These are phyloP conservation scores for Dallia pectoralis DNA, from an alignment of 2,797 vertebrate genomes.

Conservation along the genomic window DNA sequence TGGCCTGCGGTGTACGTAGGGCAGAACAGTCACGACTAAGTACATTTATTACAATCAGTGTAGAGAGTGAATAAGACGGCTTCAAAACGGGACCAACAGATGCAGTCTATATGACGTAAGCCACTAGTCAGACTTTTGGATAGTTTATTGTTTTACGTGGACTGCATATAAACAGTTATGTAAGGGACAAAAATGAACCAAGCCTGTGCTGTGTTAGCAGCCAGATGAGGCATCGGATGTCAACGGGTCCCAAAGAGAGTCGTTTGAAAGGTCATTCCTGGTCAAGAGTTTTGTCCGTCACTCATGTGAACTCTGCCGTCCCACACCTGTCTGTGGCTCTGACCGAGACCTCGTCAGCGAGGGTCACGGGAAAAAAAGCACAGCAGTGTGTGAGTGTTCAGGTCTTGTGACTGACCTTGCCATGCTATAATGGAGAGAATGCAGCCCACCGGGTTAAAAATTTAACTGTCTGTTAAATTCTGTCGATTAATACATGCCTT, in stretches of 20 bases:
- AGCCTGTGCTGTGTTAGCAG: background rate
- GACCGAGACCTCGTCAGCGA: no score
- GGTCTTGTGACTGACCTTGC: conserved; percentile 12
- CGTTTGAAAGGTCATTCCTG: background rate
- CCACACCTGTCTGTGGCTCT: background rate
- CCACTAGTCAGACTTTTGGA: no score
- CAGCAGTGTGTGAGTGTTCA: background rate
- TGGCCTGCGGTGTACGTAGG: no score
- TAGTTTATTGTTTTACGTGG: no score
- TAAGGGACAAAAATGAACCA: background rate
- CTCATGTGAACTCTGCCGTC: no score
- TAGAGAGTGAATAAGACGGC: no score
- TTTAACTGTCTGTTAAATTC: background rate
- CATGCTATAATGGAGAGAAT: conserved; percentile 13
- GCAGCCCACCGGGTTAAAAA: background rate
- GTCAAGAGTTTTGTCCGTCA: background rate
- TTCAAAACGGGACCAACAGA: no score
- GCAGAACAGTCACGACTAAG: no score
- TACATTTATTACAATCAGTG: no score
- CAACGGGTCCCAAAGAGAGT: background rate
- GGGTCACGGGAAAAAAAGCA: background rate
- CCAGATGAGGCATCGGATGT: background rate
- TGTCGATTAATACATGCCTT: background rate
- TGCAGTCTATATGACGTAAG: no score
- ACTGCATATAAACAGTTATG: no score